Evolutionary conservation across 2,888 invertebrate species (phyloP).

Genomic region (Asteroscopus sphinx): DNA sequence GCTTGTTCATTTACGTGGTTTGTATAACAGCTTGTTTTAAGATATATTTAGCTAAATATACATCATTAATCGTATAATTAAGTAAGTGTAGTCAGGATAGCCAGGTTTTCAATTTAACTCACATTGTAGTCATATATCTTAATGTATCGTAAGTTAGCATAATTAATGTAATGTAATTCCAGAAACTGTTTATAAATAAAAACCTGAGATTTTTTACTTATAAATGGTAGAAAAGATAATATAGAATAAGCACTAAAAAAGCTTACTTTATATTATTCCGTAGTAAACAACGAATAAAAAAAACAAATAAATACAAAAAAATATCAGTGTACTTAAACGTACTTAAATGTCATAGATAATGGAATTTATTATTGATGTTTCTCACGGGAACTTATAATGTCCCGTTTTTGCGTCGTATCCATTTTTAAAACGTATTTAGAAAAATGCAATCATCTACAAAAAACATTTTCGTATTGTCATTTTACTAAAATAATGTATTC

Average conservation of each 20-base stretch:
- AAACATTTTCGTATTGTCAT: neutral
- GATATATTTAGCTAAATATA: slow-evolving; percentile 87
- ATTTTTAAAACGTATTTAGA: slow-evolving; percentile 55
- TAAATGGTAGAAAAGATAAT: slow-evolving; percentile 71
- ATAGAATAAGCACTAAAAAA: slow-evolving; percentile 64
- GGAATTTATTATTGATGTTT: slow-evolving; percentile 81
- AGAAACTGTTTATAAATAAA: slow-evolving; percentile 61
- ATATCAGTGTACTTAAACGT: slow-evolving; percentile 78
- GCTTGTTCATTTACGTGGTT: slow-evolving; percentile 82
- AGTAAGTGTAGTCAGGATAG: slow-evolving; percentile 89
- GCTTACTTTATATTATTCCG: slow-evolving; percentile 74
- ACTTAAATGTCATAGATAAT: slow-evolving; percentile 85
- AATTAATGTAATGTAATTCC: slow-evolving; percentile 88
- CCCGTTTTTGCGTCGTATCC: slow-evolving; percentile 78
- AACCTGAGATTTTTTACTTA: slow-evolving; percentile 60
- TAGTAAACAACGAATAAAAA: slow-evolving; percentile 87
- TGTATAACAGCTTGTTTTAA: slow-evolving; percentile 78
- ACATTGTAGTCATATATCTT: slow-evolving; percentile 80
- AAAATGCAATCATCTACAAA: slow-evolving; percentile 44
- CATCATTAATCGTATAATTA: slow-evolving; percentile 84
- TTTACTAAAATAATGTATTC: slow-evolving; percentile 14
- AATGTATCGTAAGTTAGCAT: slow-evolving; percentile 81
- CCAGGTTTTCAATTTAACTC: slow-evolving; percentile 89
- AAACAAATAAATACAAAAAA: slow-evolving; percentile 83
- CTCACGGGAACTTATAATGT: slow-evolving; percentile 62